Evolutionary conservation across 2,113 vertebrate genomes (phyloP), one percentile per base, ranked within the genome.

Genomic region (Puffinus mauretanicus): DNA sequence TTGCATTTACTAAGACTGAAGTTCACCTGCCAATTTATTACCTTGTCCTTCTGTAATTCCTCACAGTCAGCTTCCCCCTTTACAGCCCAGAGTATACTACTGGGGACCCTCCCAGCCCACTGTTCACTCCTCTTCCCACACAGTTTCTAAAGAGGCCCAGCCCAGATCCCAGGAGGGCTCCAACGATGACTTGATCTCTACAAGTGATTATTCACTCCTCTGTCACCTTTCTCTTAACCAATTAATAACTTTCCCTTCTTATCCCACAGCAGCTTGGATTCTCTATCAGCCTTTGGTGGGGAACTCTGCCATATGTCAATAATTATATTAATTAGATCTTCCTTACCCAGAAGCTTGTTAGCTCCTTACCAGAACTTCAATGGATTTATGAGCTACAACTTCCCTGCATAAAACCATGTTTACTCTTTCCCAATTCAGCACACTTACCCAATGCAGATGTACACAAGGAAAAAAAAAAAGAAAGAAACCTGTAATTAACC

Each of bases 361-460:
- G 32, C 22, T 84, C 52, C 65, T 38, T 66, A 75, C 26, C 36
- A 84, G 32, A 93, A 82, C 38, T 42, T n/a, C 22, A 36, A 5
- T 9, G 47, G 60, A 72, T 72, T 79, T 76, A 76, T 16, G 52
- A 88, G n/a, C 52, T 51, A 13, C 57, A 34, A 11, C 60, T 82
- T 86, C 60, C 77, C 64, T 29, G 36, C 8, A 42, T 61, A 65
- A 49, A 93, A 44, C 14, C 2, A 1, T 30, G 12, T 49, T 91
- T 73, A 32, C 27, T 58, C 20, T n/a, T 80, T 65, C 73, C 60
- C 40, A 47, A 25, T 67, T 79, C 65, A 85, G 65, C 38, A 54
- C 27, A 26, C 6, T 75, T 26, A 49, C 1, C 20, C 0, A 0
- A 32, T n/a, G 9, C 29, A 89, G 29, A 51, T 8, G 10, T 34